Evolutionary conservation across 1,140 invertebrate species (phyloP).

Genomic region (Drosophila malerkotliana): DNA sequence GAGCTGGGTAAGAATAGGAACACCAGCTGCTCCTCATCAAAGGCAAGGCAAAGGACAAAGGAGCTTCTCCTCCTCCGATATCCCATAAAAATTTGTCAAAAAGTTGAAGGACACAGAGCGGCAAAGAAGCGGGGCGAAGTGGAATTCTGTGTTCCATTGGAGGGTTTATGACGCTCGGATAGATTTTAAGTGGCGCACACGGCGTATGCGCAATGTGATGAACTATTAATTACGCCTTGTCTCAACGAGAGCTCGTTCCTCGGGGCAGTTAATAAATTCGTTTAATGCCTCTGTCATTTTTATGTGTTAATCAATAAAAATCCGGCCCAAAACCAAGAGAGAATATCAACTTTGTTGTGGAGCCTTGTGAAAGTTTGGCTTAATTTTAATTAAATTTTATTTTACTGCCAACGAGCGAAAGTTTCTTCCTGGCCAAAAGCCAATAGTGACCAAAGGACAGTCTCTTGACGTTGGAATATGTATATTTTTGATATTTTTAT

Average conservation of each 20-base stretch:
- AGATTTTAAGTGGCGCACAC: conserved; percentile 63
- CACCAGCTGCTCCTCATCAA: conserved; percentile 51
- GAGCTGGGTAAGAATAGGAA: conserved; percentile 20
- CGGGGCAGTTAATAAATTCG: conserved; percentile 55
- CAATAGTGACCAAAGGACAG: conserved; percentile 54
- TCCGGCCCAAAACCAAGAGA: conserved; percentile 21
- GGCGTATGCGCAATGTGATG: conserved; percentile 63
- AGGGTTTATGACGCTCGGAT: conserved; percentile 24
- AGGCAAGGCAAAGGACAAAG: conserved; percentile 54
- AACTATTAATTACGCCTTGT: conserved; percentile 74
- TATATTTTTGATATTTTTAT: background rate
- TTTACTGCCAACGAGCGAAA: conserved; percentile 37
- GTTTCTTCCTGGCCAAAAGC: conserved; percentile 53
- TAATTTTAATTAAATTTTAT: conserved; percentile 71
- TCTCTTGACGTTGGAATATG: background rate
- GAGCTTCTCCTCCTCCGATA: conserved; percentile 29
- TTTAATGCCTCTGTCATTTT: conserved; percentile 58
- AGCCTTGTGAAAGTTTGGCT: conserved; percentile 29
- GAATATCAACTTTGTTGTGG: conserved; percentile 19
- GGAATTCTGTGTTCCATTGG: background rate
- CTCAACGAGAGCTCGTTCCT: conserved; percentile 16
- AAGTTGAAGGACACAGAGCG: background rate
- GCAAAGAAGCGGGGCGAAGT: background rate
- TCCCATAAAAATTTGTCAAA: conserved; percentile 71
- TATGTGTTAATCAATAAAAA: conserved; percentile 74